Evolutionary conservation across 2,888 invertebrate genomes (phyloP).

Genomic region (Melinopterus prodromus): DNA sequence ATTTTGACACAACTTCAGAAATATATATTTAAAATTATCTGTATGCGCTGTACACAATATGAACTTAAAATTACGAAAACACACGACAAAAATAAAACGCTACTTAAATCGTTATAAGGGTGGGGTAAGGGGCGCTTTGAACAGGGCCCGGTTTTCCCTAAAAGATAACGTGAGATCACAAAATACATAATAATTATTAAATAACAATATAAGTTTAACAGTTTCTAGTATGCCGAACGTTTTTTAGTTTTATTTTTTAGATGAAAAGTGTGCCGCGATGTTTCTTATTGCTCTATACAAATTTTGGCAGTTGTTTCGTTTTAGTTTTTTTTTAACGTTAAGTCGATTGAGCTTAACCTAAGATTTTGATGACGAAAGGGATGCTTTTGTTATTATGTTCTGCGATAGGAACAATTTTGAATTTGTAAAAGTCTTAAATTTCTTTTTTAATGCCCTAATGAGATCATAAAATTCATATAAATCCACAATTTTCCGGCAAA

Average conservation of each 20-base stretch:
- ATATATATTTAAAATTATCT: constrained; percentile 4
- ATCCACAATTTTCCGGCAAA: not conserved
- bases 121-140: constrained; percentile 48
- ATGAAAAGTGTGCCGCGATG: not conserved
- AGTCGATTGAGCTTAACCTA: not conserved
- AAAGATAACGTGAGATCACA: constrained; percentile 58
- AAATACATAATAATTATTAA: constrained; percentile 54
- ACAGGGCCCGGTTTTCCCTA: constrained; percentile 57
- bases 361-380: not conserved
- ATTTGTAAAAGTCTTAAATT: constrained; percentile 24
- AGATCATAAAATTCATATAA: constrained; percentile 27
- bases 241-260: not conserved
- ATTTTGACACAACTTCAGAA: not conserved
- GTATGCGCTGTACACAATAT: not conserved
- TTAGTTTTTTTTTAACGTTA: not conserved
- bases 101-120: constrained; percentile 4
- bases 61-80: not conserved
- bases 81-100: constrained; percentile 4
- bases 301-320: not conserved
- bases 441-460: constrained; percentile 38
- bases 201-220: constrained; percentile 55
- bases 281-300: not conserved
- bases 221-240: constrained; percentile 38
- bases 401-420: constrained; percentile 35
- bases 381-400: not conserved